phyloP scores from a whole-genome alignment of 2,113 vertebrate species.

The Nothocercus julius region DNA sequence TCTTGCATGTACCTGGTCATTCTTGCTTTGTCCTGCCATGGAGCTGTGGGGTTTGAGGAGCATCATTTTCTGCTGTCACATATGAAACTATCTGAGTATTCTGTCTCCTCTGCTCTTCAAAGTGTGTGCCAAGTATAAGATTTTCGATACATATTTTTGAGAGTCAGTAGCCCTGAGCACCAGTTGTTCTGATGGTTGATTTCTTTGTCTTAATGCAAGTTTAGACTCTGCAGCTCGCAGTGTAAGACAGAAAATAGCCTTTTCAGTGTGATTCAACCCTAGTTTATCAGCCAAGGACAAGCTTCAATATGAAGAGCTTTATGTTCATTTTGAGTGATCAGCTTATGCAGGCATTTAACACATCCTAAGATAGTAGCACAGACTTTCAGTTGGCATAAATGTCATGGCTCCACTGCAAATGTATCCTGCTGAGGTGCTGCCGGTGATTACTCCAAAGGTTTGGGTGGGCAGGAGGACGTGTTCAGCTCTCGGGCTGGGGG shows the following conservation, averaged over 20 bases:
- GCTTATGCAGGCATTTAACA: neutral
- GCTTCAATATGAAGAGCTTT: neutral
- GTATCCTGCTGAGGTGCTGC: neutral
- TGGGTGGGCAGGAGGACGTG: neutral
- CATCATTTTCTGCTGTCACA: neutral
- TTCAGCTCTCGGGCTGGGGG: neutral
- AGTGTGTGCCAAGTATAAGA: rapidly evolving
- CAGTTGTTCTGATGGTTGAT: neutral
- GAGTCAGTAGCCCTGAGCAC: neutral
- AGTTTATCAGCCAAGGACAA: neutral
- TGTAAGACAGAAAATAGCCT: neutral
- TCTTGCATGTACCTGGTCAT: neutral
- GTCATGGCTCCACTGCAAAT: neutral
- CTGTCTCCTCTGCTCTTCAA: neutral
- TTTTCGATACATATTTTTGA: neutral
- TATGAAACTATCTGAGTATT: neutral
- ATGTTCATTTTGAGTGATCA: neutral
- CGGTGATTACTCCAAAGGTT: neutral
- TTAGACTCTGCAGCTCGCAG: neutral
- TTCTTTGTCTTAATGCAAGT: neutral
- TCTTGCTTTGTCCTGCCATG: rapidly evolving
- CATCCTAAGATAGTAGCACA: neutral
- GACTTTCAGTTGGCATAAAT: constrained; percentile 1
- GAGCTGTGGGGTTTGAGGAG: neutral
- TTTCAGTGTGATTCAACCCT: neutral